A percentile compares a stretch with the other conserved stretches of the same genome.
Evolutionary conservation across 2,797 vertebrate genomes (phyloP).

Genomic region (Amazona ochrocephala): DNA sequence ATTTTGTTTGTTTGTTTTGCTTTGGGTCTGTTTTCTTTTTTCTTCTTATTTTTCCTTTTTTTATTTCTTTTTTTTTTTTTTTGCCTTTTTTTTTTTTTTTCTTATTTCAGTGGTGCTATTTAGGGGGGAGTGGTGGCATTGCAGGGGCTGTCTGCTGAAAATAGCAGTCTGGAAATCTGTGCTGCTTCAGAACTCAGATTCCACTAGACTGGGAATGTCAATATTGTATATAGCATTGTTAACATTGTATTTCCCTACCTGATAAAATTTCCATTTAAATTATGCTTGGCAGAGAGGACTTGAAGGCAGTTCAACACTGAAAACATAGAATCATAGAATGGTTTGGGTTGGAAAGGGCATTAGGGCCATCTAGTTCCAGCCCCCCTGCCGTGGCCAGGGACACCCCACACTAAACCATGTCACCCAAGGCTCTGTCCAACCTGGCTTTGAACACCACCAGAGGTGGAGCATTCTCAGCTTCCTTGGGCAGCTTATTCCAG

Average conservation of each 20-base stretch:
- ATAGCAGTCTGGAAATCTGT: neutral
- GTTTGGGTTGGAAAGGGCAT: neutral
- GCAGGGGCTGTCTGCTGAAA: neutral
- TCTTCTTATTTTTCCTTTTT: rapidly evolving
- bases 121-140: rapidly evolving
- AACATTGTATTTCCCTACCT: neutral
- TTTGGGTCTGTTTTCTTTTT: neutral
- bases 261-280: neutral
- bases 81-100: rapidly evolving
- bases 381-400: neutral
- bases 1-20: neutral
- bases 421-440: neutral
- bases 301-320: neutral
- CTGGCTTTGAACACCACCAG: neutral
- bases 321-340: neutral
- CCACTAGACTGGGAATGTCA: neutral
- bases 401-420: neutral
- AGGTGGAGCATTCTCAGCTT: neutral
- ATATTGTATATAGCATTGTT: neutral
- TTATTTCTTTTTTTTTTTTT: rapidly evolving
- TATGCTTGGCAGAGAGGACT: neutral
- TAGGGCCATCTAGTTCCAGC: neutral
- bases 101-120: neutral
- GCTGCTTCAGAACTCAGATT: neutral
- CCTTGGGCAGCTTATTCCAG: neutral